Base-by-base conservation (phyloP, 2,113 vertebrate species). In the Heliornis fulica region DNA sequence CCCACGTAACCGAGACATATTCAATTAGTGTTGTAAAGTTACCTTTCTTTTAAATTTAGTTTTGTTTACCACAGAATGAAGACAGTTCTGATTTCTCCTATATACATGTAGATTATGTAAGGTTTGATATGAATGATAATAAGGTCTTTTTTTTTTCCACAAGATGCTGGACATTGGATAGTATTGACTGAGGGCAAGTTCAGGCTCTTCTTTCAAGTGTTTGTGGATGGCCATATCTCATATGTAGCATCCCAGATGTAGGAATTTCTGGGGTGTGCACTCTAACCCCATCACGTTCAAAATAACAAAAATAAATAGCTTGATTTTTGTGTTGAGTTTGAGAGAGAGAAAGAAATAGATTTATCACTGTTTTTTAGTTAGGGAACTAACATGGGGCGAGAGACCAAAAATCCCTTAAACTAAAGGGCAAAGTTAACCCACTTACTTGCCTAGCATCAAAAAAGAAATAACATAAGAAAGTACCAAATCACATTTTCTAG, bases 361-460 rank as follows among this genome's bases (percentile, higher is more conserved):
- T 77, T 69, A 69, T 12, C 11, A 15, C 8, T 5, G 23, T 20
- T 76, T 76, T 80, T 69, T 16, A 38, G 13, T 75, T 72, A 57
- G 13, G 15, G 10, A 53, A 57, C 6, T 41, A 51, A 64, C 2
- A 2, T 2, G 1, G 3, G 21, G 8, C 66, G 25, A 70, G 10
- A 68, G 10, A 57, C 5, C 0, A 70, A 79, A 59, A 79, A 48
- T 23, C 12, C 50, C 11, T 54, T 50, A 54, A 89, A 53, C 3
- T 41, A 51, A 36, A 45, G 13, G 4, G 7, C 17, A 88, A 86
- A 94, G n/a, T 13, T 36, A 60, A 68, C 25, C 14, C 5, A 14
- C 32, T 59, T 76, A 15, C 14, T 79, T 90, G 12, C 8, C 57
- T 71, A 56, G 23, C 9, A 46, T 82, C 32, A n/a, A 38, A 56